Evolutionary conservation across 1,140 invertebrate genomes (phyloP).

Genomic region (Diorhabda sublineata): DNA sequence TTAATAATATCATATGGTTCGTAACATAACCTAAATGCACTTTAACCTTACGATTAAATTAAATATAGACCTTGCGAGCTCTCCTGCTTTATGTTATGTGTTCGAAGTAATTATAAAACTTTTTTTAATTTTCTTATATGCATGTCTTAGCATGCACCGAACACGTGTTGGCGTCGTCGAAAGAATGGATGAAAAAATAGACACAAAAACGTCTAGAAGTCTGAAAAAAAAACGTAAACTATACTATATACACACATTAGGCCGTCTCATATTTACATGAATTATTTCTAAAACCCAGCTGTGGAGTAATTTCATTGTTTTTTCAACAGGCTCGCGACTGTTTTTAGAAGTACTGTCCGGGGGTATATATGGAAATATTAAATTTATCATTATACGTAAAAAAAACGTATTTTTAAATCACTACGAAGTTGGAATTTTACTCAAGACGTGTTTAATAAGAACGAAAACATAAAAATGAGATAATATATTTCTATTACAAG

Average conservation of each 20-base stretch:
- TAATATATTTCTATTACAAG: too few species aligned
- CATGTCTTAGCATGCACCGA: constrained; percentile 11
- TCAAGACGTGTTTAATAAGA: too few species aligned
- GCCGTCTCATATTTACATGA: constrained; percentile 22
- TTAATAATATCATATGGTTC: too few species aligned
- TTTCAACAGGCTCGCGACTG: constrained; percentile 26
- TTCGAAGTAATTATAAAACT: constrained; percentile 17
- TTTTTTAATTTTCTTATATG: constrained; percentile 14
- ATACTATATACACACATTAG: constrained; percentile 21
- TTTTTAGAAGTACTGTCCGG: constrained; percentile 32
- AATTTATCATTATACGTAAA: background rate
- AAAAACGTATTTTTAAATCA: constrained; percentile 1
- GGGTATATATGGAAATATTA: constrained; percentile 14
- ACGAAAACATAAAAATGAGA: too few species aligned
- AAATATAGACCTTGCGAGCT: constrained; percentile 18
- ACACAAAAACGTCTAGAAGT: constrained; percentile 15
- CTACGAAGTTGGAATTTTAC: background rate
- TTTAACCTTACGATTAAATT: constrained; percentile 11
- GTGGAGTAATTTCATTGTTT: constrained; percentile 20
- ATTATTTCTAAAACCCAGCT: constrained; percentile 23
- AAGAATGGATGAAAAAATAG: constrained; percentile 7
- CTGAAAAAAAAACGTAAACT: constrained; percentile 19
- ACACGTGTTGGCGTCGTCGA: constrained; percentile 14
- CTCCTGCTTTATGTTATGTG: constrained; percentile 17
- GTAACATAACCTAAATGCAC: constrained; percentile 1